phyloP scores from a whole-genome alignment of 2,888 invertebrate species.

The Petrolisthes manimaculis region DNA sequence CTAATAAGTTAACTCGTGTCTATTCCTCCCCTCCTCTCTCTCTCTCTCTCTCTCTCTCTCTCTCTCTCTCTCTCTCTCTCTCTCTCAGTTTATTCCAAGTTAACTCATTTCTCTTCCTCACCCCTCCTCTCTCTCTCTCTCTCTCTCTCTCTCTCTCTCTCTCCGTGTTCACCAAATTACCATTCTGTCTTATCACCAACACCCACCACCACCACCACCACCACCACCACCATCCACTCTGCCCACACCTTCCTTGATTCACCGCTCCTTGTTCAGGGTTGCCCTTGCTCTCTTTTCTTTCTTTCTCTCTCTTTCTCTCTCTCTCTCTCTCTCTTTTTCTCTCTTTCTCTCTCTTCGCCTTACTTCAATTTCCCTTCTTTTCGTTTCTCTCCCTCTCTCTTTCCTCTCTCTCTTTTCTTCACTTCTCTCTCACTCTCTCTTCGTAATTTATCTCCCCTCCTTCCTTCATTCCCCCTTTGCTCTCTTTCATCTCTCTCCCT shows the following conservation, averaged over 20 bases:
- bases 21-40: not conserved
- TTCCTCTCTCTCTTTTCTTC: not conserved
- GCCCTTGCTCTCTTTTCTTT: not conserved
- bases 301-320: not conserved
- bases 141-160: conserved; percentile 25
- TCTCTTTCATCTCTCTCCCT: not conserved
- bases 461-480: not conserved
- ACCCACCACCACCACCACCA: not conserved
- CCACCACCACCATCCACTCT: not conserved
- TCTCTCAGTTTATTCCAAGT: not conserved
- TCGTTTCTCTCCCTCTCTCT: not conserved
- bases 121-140: not conserved
- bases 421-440: not conserved
- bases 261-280: not conserved
- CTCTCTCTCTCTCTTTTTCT: not conserved
- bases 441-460: not conserved
- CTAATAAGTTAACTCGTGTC: not conserved
- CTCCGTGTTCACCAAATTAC: not conserved
- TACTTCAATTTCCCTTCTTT: not conserved
- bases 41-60: conserved; percentile 11
- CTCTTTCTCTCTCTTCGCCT: not conserved
- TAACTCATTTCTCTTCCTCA: not conserved
- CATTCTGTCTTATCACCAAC: not conserved
- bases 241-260: not conserved
- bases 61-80: not conserved